phyloP scores from a whole-genome alignment of 92 coral and sea anemone species.

The Ricordea florida region DNA sequence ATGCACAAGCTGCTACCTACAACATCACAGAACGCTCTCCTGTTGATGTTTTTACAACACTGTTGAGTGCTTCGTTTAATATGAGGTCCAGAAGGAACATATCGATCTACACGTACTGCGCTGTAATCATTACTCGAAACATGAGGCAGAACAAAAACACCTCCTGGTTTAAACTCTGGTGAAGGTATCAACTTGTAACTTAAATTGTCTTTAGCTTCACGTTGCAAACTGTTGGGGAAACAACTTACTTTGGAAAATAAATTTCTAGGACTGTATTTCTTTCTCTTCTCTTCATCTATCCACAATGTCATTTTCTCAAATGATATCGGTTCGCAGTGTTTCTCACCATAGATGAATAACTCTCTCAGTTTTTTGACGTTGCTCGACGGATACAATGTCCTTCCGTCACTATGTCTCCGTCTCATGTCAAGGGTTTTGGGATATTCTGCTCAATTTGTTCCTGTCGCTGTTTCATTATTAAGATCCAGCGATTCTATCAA shows the following conservation, averaged over 20 bases:
- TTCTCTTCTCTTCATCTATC: slow-evolving; percentile 9
- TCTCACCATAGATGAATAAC: slow-evolving; percentile 32
- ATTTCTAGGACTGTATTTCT: not conserved
- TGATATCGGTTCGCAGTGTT: slow-evolving; percentile 13
- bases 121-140: slow-evolving; percentile 23
- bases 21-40: slow-evolving; percentile 76
- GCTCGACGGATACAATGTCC: not conserved
- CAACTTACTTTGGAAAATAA: not conserved
- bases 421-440: too few relatives aligned
- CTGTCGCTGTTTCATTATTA: too few relatives aligned
- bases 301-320: slow-evolving; percentile 5
- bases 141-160: slow-evolving; percentile 41
- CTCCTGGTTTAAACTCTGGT: slow-evolving; percentile 72
- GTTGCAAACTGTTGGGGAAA: slow-evolving; percentile 18
- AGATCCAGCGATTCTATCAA: too few relatives aligned
- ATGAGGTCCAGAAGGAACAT: slow-evolving; percentile 4
- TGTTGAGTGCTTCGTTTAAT: slow-evolving; percentile 31
- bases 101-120: not conserved
- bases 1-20: slow-evolving; percentile 60
- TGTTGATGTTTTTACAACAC: slow-evolving; percentile 26
- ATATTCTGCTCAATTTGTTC: too few relatives aligned
- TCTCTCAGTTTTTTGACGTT: slow-evolving; percentile 28
- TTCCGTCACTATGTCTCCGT: too few relatives aligned
- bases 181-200: slow-evolving; percentile 36
- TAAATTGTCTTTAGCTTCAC: not conserved